Percentiles rank a stretch among this genome's conserved stretches.
These are phyloP conservation scores for Poecile montanus DNA, from an alignment of 2,797 vertebrate genomes.

Conservation along the genomic window DNA sequence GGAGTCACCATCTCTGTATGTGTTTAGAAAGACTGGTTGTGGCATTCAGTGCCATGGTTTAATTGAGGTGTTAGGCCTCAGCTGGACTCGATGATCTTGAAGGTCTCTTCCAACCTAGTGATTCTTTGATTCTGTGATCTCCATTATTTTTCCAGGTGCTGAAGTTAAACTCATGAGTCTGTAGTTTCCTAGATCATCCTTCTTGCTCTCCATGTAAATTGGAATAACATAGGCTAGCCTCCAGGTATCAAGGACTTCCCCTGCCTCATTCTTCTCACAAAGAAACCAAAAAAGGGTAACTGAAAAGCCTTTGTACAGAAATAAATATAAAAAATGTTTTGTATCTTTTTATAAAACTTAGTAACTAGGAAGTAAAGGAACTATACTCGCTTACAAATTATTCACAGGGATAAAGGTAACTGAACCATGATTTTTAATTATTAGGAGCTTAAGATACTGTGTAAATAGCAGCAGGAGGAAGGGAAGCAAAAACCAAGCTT, in stretches of 20 bases:
- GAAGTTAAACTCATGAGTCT: neutral
- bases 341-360: neutral
- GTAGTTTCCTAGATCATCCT: neutral
- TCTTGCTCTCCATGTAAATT: neutral
- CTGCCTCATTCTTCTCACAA: neutral
- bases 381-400: neutral
- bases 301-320: neutral
- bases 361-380: neutral
- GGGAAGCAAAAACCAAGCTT: neutral
- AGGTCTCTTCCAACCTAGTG: too few relatives aligned
- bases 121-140: too few relatives aligned
- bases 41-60: too few relatives aligned
- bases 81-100: too few relatives aligned
- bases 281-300: neutral
- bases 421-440: slow-evolving; percentile 24
- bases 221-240: neutral
- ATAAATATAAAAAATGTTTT: neutral
- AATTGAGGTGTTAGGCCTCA: too few relatives aligned
- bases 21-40: too few relatives aligned
- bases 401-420: neutral
- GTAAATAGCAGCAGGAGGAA: neutral
- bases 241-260: neutral
- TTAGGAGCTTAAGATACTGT: neutral
- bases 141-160: neutral
- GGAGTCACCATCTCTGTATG: too few relatives aligned